Evolutionary conservation across 2,113 vertebrate genomes (phyloP).

Genomic region (Balaenoptera acutorostrata): DNA sequence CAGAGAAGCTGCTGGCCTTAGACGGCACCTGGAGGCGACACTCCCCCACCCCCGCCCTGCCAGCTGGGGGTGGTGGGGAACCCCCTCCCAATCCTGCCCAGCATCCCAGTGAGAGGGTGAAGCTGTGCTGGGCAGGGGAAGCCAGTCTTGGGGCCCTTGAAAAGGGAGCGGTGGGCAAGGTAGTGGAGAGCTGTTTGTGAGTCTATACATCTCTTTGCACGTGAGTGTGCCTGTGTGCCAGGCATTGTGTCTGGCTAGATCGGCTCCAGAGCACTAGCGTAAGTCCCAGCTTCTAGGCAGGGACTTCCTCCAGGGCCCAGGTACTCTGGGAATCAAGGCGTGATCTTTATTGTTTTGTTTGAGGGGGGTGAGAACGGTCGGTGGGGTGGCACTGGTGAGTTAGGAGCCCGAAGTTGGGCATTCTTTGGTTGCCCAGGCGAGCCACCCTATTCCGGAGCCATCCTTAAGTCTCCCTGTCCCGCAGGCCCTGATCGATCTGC

Average conservation of each 20-base stretch:
- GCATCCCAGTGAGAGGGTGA: not conserved
- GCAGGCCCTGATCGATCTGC: conserved; percentile 36
- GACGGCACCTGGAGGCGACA: conserved; percentile 18
- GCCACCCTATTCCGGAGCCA: not conserved
- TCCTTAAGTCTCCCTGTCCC: not conserved
- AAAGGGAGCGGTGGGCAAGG: not conserved
- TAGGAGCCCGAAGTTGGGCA: not conserved
- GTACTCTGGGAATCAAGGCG: not conserved
- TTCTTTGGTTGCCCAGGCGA: not conserved
- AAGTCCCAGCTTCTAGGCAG: not conserved
- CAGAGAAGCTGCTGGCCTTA: not conserved
- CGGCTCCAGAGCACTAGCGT: not conserved
- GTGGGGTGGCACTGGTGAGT: not conserved
- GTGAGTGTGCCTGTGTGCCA: not conserved
- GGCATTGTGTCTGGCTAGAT: not conserved
- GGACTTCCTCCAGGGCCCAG: not conserved
- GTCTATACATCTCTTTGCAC: not conserved
- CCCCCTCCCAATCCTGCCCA: not conserved
- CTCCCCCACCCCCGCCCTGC: not conserved
- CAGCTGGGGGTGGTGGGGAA: conserved; percentile 36
- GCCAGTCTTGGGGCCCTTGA: conserved; percentile 29
- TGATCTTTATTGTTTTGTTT: not conserved
- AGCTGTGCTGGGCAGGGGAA: not conserved
- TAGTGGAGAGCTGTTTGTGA: not conserved
- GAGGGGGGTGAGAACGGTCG: not conserved